Base-by-base conservation (phyloP, 92 coral and sea anemone genomes). In the Porites evermanni region DNA sequence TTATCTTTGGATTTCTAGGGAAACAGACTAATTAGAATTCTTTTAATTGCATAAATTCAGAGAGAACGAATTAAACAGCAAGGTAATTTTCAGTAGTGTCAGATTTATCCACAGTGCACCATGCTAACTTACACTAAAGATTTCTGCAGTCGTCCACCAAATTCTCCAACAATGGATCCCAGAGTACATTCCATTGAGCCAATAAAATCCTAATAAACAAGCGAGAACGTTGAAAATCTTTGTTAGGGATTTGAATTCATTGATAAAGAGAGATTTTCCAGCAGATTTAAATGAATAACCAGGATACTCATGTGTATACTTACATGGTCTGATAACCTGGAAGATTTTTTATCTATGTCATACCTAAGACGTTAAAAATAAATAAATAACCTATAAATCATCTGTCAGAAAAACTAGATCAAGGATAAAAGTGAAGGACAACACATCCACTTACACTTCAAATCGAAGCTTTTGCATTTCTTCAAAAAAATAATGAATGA, bases 401-500 rank as follows among this genome's bases (percentile, higher is more conserved):
- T 56, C 13, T 56, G 3, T 54, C 60, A 54, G 12, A 10, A 9
- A 56, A 56, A 11, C 16, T 54, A 8, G 14, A 54, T 0, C 12
- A 56, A 56, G 5, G 14, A 11, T 56, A 56, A 56, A 56, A 10
- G 12, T 56, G 61, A 56, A 38, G 47, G 7, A 38, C 47, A 38
- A 38, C 61, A 11, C 16, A 72, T 58, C 51, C 59, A 95, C 99
- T 91, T 75, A 97, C 99, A 95, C 99, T 97, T 93, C 95, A 88
- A 97, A 97, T 92, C 95, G 89, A 12, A 97, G 91, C 71, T 92
- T 94, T 50, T 97, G 99, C 69, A 97, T 80, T 84, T 97, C 99
- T 83, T 97, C 99, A 91, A 97, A 97, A 89, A 91, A 97, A 75
- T 97, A 97, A 67, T 95, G 87, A 59, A 92, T 91, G 70, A 88